phyloP scores from a whole-genome alignment of 2,797 vertebrate species.

The Psittacula derbiana region DNA sequence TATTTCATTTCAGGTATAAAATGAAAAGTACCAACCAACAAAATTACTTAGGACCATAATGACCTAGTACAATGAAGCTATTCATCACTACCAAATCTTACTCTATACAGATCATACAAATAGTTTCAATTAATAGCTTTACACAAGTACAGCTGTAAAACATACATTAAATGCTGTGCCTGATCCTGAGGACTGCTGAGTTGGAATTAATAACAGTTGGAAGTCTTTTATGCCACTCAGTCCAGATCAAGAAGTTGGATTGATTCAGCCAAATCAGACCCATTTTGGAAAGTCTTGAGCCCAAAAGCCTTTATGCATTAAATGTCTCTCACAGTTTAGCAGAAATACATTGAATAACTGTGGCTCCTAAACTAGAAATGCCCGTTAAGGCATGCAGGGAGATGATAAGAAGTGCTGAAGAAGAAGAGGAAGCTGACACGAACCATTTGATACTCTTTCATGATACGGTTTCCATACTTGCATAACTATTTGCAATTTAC shows the following conservation, averaged over 20 bases:
- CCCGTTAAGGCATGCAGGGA: neutral
- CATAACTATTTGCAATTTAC: neutral
- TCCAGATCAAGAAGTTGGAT: neutral
- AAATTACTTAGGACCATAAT: conserved; percentile 48
- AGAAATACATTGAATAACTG: neutral
- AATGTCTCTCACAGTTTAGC: neutral
- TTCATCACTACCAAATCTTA: conserved; percentile 29
- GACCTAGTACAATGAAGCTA: conserved; percentile 22
- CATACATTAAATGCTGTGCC: neutral
- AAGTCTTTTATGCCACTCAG: neutral
- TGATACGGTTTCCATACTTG: neutral
- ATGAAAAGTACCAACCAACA: conserved; percentile 51
- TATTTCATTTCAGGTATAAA: conserved; percentile 47
- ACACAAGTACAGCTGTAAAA: conserved; percentile 9
- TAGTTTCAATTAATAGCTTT: conserved; percentile 45
- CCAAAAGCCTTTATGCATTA: neutral
- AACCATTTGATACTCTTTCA: neutral
- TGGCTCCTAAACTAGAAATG: neutral
- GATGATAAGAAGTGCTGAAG: neutral
- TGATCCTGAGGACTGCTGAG: neutral
- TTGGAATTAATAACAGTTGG: conserved; percentile 4
- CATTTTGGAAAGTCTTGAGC: neutral
- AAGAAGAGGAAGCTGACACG: neutral
- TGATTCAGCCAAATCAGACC: neutral
- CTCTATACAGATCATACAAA: neutral